Conservation (phyloP, 1,140 invertebrate species). For the Bombus consobrinus region DNA sequence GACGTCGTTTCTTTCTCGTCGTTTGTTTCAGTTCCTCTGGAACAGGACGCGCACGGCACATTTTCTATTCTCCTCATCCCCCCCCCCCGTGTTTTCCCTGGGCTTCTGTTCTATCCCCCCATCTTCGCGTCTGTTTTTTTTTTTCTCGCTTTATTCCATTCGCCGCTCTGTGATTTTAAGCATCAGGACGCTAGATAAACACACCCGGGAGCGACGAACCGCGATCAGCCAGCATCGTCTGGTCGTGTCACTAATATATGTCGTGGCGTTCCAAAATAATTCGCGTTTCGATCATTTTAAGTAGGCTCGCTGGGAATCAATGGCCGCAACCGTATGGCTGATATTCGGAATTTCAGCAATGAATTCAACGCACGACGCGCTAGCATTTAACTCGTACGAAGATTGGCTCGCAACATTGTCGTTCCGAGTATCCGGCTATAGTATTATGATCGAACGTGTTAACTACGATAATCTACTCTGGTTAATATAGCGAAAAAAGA, state of each 20-base stretch:
- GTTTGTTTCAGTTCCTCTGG: constrained; percentile 36
- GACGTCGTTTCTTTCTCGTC: constrained; percentile 59
- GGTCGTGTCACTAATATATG: neutral
- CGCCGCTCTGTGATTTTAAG: neutral
- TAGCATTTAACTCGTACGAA: constrained; percentile 19
- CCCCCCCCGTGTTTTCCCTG: neutral
- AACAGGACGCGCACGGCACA: constrained; percentile 20
- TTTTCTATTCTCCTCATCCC: constrained; percentile 15
- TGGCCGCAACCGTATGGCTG: neutral
- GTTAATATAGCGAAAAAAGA: neutral
- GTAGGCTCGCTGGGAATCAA: too few relatives aligned
- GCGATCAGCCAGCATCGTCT: neutral
- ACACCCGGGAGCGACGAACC: neutral
- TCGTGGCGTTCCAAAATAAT: neutral
- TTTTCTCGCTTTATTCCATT: neutral
- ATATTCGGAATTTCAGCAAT: constrained; percentile 16
- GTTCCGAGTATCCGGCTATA: neutral
- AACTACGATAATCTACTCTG: neutral
- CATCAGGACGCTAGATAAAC: neutral
- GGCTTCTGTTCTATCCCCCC: neutral
- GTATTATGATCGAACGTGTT: neutral
- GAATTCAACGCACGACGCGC: constrained; percentile 11
- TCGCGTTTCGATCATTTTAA: constrained; percentile 1
- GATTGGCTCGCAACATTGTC: neutral
- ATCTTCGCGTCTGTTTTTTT: neutral